These are phyloP conservation scores for Rhabdomys pumilio DNA, from an alignment of 2,797 vertebrate genomes.

Conservation along the genomic window DNA sequence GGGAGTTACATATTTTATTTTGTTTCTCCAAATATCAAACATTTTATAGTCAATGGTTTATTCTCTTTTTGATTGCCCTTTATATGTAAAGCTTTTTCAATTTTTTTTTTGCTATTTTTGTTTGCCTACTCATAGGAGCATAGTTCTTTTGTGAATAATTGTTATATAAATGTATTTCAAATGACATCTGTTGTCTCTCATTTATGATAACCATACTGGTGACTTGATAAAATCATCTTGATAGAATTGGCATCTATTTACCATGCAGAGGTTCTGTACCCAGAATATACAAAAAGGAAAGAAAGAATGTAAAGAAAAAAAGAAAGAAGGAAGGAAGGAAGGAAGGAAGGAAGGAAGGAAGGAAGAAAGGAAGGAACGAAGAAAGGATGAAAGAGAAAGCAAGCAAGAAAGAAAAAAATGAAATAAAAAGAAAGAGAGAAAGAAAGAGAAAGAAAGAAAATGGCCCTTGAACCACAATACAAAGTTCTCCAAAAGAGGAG, in stretches of 20 bases:
- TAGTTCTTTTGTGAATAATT: background rate
- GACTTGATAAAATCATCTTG: background rate
- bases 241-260: too few relatives aligned
- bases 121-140: background rate
- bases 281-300: too few relatives aligned
- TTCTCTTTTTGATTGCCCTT: background rate
- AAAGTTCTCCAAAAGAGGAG: too few relatives aligned
- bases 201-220: background rate
- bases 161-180: background rate
- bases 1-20: background rate
- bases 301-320: too few relatives aligned
- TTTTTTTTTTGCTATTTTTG: background rate
- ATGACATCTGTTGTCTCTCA: background rate
- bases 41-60: background rate
- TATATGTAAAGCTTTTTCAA: background rate
- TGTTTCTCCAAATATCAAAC: background rate
- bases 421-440: too few relatives aligned
- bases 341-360: too few relatives aligned
- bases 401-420: too few relatives aligned
- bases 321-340: too few relatives aligned
- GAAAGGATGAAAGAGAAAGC: too few relatives aligned
- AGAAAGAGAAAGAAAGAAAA: too few relatives aligned
- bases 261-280: too few relatives aligned
- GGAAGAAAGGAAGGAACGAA: rapidly evolving
- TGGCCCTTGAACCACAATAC: too few relatives aligned